Evolutionary conservation across 2,888 invertebrate species (phyloP), one percentile per base, ranked within the genome.

Genomic region (Encarsia formosa): DNA sequence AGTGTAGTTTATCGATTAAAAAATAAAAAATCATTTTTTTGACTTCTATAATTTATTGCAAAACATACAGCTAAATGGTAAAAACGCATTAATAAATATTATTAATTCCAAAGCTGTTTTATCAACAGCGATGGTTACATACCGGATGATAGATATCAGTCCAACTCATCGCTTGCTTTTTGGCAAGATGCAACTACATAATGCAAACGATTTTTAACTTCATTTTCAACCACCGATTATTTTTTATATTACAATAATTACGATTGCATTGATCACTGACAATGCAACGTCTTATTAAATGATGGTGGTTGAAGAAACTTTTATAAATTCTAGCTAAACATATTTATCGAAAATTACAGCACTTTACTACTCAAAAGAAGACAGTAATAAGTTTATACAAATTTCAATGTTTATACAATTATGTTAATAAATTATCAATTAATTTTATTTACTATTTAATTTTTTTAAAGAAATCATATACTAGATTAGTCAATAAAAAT

Each of bases 21-120:
- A 24, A 49, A 34, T 43, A 22, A 19, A 43, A 40, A 50, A 15
- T 15, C 15, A 32, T 11, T 24, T 19, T 48, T 51, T 45, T 52
- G 13, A 47, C 46, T 49, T 46, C 23, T 34, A 42, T 49, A 56
- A 24, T 52, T 56, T 56, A 56, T 49, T 56, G 49, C 34, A 56
- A 56, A 56, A 52, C 55, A 56, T 56, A 49, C 49, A 52, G 44
- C 56, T 52, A 52, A 46, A 38, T 37, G 29, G 39, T 56, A 42
- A 37, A 51, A 52, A 45, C 56, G 35, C 40, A 49, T 52, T 56
- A 56, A 52, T 49, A 56, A 56, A 52, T 52, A 52, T 56, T 56
- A 56, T 47, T 52, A 55, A 52, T 41, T 49, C 42, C 24, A 44
- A 16, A 23, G 38, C 37, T 32, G 48, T 32, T 34, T 38, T 49